Conservation (phyloP, 2,797 vertebrate species). For the Chelidonichthys spinosus region DNA sequence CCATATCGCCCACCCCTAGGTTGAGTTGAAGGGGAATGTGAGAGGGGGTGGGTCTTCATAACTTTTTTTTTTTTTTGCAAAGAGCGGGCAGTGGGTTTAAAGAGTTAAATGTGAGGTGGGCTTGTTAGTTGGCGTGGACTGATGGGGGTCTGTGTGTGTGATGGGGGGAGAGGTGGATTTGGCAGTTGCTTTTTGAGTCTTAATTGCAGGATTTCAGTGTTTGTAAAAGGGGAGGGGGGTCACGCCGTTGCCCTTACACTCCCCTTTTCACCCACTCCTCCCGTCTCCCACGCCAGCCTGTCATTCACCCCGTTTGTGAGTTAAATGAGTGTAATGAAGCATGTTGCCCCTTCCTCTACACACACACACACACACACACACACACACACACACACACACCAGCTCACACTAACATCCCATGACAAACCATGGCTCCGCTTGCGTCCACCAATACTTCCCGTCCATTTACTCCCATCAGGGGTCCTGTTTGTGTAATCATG, state of each 20-base stretch:
- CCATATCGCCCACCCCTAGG: too few species aligned
- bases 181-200: slow-evolving; percentile 81
- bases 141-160: slow-evolving; percentile 36
- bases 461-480: slow-evolving; percentile 80
- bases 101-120: slow-evolving; percentile 62
- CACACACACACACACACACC: slow-evolving; percentile 49
- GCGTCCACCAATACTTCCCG: slow-evolving; percentile 77
- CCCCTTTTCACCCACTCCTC: slow-evolving; percentile 59
- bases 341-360: slow-evolving; percentile 61
- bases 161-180: slow-evolving; percentile 59
- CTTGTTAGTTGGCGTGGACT: slow-evolving; percentile 72
- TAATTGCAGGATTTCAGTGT: slow-evolving; percentile 84
- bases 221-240: slow-evolving; percentile 70
- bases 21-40: slow-evolving; percentile 53
- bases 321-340: slow-evolving; percentile 86
- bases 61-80: slow-evolving; percentile 9
- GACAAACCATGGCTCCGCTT: slow-evolving; percentile 72
- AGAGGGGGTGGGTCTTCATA: slow-evolving; percentile 11
- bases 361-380: slow-evolving; percentile 31
- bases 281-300: slow-evolving; percentile 79
- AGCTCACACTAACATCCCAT: slow-evolving; percentile 76
- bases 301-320: slow-evolving; percentile 83
- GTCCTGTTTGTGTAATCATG: slow-evolving; percentile 62
- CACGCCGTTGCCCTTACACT: slow-evolving; percentile 61
- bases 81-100: slow-evolving; percentile 40